Base-by-base conservation (phyloP, 2,113 vertebrate species). In the Otus sunia region DNA sequence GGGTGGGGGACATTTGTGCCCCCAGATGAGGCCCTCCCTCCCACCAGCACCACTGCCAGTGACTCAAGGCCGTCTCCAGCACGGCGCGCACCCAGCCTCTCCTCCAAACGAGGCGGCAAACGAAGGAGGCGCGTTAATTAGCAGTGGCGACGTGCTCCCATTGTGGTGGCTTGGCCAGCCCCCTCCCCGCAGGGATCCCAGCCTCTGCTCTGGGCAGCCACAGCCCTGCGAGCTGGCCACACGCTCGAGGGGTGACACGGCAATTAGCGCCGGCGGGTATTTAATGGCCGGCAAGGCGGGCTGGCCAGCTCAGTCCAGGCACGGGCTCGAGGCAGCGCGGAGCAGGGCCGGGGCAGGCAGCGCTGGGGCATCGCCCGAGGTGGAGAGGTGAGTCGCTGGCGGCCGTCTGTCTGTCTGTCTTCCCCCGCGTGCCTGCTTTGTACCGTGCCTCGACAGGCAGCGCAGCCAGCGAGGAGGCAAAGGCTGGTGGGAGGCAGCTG, bases 151-250 rank as follows among this genome's bases (percentile, higher is more conserved):
- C 0, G 1, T 0, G 4, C 19, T 94, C 55, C 62, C 45, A 69
- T 53, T 53, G 74, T 7, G 39, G 77, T 39, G 4, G 59, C 95
- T 93, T 29, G 10, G 32, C 71, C 94, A 69, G 72, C 86, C 29
- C 68, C 23, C 17, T 73, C 63, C 59, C 73, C 39, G 85, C 43
- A 45, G 93, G 97, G 82, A 86, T 97, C 97, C 95, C 84, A 96
- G 98, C 62, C 88, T 78, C 92, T 88, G 94, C 97, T 98, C 98
- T 90, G 96, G 1, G 29, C 4, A 1, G 82, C 82, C 67, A 52
- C 89, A 88, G 89, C 25, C 50, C 22, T 4, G 5, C 4, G 17
- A n/a, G 63, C 23, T 3, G 52, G 74, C 58, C 79, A n/a, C 50
- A 21, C 37, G 1, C 20, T 66, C 55, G 2, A 26, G 76, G 86